phyloP scores from a whole-genome alignment of 2,113 vertebrate species.

The Ornithorhynchus anatinus region DNA sequence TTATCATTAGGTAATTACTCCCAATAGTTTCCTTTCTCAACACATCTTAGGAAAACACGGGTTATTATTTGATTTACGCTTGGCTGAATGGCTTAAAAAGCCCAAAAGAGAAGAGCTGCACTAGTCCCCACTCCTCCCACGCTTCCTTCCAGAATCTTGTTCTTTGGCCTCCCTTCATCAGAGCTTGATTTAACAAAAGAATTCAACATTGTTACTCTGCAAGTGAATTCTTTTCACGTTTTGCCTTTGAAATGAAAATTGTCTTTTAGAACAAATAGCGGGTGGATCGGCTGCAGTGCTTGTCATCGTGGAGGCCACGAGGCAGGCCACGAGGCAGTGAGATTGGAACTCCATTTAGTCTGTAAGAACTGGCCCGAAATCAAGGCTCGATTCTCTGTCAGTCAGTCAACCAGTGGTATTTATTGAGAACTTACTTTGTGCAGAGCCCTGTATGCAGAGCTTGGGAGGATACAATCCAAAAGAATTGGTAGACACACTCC shows the following conservation, averaged over 20 bases:
- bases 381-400: constrained; percentile 64
- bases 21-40: constrained; percentile 41
- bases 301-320: constrained; percentile 52
- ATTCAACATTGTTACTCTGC: constrained; percentile 62
- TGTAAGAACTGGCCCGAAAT: constrained; percentile 55
- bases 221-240: constrained; percentile 64
- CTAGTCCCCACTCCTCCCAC: neutral
- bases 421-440: no score
- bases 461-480: no score
- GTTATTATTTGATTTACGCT: constrained; percentile 48
- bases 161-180: constrained; percentile 57
- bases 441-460: no score
- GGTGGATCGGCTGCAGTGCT: constrained; percentile 53
- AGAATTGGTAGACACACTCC: no score
- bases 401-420: no score
- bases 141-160: constrained; percentile 41
- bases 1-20: constrained; percentile 47
- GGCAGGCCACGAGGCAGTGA: constrained; percentile 39
- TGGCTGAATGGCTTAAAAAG: constrained; percentile 42
- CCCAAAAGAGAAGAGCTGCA: constrained; percentile 42
- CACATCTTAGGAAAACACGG: constrained; percentile 43
- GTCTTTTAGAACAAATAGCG: constrained; percentile 61
- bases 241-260: constrained; percentile 75
- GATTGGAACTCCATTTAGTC: constrained; percentile 59
- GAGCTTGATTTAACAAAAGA: constrained; percentile 60